A percentile compares a stretch with the other conserved stretches of the same genome.
These are phyloP conservation scores for Sinocyclocheilus maitianheensis DNA, from an alignment of 2,113 vertebrate genomes.

Conservation along the genomic window DNA sequence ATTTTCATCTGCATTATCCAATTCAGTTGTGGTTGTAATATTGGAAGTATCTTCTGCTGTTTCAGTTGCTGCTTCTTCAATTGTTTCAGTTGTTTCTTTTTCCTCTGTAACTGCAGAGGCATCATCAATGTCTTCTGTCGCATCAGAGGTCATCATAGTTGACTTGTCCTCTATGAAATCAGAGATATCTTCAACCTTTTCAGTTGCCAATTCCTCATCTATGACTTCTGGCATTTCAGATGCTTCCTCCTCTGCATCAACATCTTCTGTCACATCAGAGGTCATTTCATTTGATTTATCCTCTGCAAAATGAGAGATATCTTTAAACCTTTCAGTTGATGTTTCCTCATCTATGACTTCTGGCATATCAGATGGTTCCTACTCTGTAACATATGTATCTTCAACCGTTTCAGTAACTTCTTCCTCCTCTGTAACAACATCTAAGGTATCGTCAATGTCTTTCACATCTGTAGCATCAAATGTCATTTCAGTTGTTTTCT, in stretches of 20 bases:
- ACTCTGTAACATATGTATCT: neutral
- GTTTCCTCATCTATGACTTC: neutral
- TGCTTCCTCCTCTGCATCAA: neutral
- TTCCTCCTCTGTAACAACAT: neutral
- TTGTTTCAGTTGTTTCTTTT: neutral
- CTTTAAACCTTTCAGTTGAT: neutral
- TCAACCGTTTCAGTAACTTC: neutral
- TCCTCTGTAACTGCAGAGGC: neutral
- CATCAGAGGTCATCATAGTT: too few species aligned
- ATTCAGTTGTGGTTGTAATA: neutral
- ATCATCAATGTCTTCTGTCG: neutral
- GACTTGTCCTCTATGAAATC: neutral
- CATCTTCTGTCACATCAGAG: neutral
- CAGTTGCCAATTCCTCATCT: neutral
- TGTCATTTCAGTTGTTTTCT: too few species aligned
- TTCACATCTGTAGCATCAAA: too few species aligned
- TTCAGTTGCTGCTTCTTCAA: slow-evolving; percentile 10
- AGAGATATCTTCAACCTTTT: neutral
- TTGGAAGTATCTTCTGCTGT: neutral
- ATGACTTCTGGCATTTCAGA: neutral
- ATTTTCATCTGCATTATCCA: neutral
- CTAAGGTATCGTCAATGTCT: too few species aligned
- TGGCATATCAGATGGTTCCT: neutral
- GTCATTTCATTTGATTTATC: neutral
- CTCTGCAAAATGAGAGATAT: neutral